Conservation (phyloP, 2,113 vertebrate species). For the Eudyptes chrysolophus region DNA sequence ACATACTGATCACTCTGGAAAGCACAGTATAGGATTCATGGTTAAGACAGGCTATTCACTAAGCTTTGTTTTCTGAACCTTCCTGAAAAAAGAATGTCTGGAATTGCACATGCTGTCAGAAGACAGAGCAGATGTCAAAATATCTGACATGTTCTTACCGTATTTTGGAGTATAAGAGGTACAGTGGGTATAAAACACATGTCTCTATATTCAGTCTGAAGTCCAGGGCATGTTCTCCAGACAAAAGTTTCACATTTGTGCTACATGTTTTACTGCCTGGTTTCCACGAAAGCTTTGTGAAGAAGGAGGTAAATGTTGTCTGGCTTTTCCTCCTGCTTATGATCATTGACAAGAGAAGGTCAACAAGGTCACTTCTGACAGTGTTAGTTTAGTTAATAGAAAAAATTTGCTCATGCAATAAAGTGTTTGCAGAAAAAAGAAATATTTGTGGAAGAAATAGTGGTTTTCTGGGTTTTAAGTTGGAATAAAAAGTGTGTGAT, state of each 20-base stretch:
- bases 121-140: not conserved
- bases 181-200: not conserved
- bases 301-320: not conserved
- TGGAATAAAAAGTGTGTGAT: not conserved
- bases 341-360: not conserved
- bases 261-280: not conserved
- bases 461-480: not conserved
- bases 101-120: not conserved
- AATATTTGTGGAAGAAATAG: not conserved
- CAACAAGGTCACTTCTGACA: not conserved
- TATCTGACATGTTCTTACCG: fast-evolving
- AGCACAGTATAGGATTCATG: not conserved
- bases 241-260: not conserved
- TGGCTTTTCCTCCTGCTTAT: not conserved
- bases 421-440: not conserved
- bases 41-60: not conserved
- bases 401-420: not conserved
- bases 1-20: not conserved
- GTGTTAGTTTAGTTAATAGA: not conserved
- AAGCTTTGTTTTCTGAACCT: not conserved
- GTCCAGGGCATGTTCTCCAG: not conserved
- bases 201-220: not conserved
- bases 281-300: not conserved
- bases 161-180: not conserved
- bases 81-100: not conserved